A percentile compares a stretch with the other conserved stretches of the same genome.
Conservation (phyloP, 2,113 vertebrate species). For the Pitta sordida region DNA sequence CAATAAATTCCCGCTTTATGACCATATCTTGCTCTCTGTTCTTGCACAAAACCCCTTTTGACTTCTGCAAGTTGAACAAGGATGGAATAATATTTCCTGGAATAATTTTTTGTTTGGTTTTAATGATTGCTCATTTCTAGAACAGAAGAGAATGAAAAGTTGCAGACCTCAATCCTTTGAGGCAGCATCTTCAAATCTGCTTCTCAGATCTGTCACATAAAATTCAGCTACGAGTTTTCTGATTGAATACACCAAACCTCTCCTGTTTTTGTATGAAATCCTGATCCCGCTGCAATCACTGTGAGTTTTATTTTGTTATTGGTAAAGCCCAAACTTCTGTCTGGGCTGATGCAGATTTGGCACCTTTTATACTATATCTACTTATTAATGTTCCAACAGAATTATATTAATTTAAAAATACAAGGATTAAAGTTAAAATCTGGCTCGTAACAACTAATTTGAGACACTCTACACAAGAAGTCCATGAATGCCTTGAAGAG, state of each 20-base stretch:
- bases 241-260: neutral
- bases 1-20: slow-evolving; percentile 11
- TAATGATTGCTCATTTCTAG: slow-evolving; percentile 36
- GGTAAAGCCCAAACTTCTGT: neutral
- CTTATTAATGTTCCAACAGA: neutral
- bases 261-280: neutral
- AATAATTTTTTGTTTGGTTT: slow-evolving; percentile 40
- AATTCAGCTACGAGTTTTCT: neutral
- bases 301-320: neutral
- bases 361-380: neutral
- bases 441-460: neutral
- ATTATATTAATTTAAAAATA: neutral
- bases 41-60: slow-evolving; percentile 35
- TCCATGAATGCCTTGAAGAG: neutral
- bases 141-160: neutral
- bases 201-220: neutral
- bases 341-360: neutral
- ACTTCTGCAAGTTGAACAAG: slow-evolving; percentile 37
- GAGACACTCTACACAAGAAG: neutral
- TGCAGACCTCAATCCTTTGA: neutral
- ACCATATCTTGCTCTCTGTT: neutral
- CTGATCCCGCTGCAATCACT: neutral
- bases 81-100: slow-evolving; percentile 48
- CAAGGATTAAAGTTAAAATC: neutral
- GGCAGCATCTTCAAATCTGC: neutral